Evolutionary conservation across 1,140 invertebrate genomes (phyloP).

Genomic region (honey bee (Apis mellifera)): Amel_HAv3.1 CM009944.2:6451501-6452000

Average conservation of each 20-base stretch:
- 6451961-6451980: too few relatives aligned
- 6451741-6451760: constrained; percentile 42
- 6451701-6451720: background rate
- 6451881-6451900: constrained; percentile 30
- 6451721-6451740: constrained; percentile 33
- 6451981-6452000: too few relatives aligned
- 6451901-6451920: constrained; percentile 1
- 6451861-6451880: background rate
- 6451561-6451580: background rate
- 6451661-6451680: background rate
- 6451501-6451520: background rate
- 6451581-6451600: too few relatives aligned
- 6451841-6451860: constrained; percentile 85
- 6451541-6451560: background rate
- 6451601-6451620: too few relatives aligned
- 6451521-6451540: background rate
- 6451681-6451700: fast-evolving
- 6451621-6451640: too few relatives aligned
- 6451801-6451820: constrained; percentile 75
- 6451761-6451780: too few relatives aligned
- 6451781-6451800: constrained; percentile 1
- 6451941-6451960: background rate
- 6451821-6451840: constrained; percentile 89
- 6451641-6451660: too few relatives aligned
- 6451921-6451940: background rate